These are phyloP conservation scores for Emydoidea blandingii DNA, from an alignment of 2,797 vertebrate species.

Conservation along the genomic window DNA sequence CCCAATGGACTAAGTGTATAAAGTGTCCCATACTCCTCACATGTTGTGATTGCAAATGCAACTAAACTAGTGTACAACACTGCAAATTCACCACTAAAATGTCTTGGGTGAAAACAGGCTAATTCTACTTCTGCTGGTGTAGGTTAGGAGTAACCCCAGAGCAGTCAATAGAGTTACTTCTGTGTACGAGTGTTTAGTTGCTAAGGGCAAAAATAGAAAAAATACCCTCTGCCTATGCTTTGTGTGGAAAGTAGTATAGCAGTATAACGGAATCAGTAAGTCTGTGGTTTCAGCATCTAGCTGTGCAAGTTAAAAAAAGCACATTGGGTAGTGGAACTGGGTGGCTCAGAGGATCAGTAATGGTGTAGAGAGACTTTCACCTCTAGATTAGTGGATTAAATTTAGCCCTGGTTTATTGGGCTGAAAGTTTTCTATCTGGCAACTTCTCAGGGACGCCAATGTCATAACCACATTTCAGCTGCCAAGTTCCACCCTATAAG, in stretches of 20 bases:
- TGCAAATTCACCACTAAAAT: neutral
- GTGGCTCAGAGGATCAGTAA: slow-evolving; percentile 18
- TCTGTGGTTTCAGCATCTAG: slow-evolving; percentile 40
- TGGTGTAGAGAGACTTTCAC: slow-evolving; percentile 25
- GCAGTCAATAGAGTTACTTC: neutral
- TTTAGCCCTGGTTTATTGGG: neutral
- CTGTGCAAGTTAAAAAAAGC: slow-evolving; percentile 34
- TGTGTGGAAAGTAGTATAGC: neutral
- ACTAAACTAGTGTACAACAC: accelerated
- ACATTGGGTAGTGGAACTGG: slow-evolving; percentile 29
- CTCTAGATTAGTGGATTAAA: slow-evolving; percentile 10
- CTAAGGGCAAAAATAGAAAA: neutral
- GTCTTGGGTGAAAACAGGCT: neutral
- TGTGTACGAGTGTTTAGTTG: neutral
- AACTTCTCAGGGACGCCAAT: neutral
- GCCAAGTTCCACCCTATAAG: accelerated
- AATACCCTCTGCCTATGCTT: neutral
- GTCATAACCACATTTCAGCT: neutral
- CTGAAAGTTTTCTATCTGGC: slow-evolving; percentile 23
- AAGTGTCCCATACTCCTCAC: neutral
- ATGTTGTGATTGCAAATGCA: neutral
- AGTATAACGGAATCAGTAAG: slow-evolving; percentile 28
- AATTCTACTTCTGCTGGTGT: neutral
- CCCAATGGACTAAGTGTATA: too few relatives aligned
- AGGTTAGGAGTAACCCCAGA: slow-evolving; percentile 13